Percentiles rank a stretch among this genome's conserved stretches.
Conservation (phyloP, 2,888 invertebrate genomes). For the Callosobruchus maculatus region DNA sequence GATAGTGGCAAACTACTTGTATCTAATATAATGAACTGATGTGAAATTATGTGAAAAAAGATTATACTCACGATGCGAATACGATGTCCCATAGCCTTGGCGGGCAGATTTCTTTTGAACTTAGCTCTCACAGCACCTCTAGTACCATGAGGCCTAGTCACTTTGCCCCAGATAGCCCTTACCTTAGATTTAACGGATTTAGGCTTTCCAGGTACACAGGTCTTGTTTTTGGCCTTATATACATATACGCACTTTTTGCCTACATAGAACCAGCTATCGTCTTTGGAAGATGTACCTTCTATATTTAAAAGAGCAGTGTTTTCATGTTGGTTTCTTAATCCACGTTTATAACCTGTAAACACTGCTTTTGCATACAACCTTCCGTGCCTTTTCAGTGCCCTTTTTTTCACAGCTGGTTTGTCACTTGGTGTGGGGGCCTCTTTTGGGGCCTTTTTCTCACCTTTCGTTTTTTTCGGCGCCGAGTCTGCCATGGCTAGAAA, state of each 20-base stretch:
- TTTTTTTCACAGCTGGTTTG: conserved; percentile 45
- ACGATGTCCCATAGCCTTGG: conserved; percentile 96
- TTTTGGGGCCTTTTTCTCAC: conserved; percentile 53
- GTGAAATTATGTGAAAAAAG: not conserved
- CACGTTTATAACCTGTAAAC: conserved; percentile 93
- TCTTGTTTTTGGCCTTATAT: conserved; percentile 91
- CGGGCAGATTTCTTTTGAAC: conserved; percentile 95
- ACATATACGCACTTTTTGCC: conserved; percentile 98
- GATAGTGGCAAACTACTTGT: too few species aligned
- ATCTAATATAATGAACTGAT: too few species aligned
- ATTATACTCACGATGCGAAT: conserved; percentile 85
- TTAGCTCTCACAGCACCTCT: conserved; percentile 94
- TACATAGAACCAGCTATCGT: conserved; percentile 86
- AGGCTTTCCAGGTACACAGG: conserved; percentile 80
- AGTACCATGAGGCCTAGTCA: conserved; percentile 93
- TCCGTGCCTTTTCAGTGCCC: conserved; percentile 65
- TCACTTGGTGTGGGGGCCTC: conserved; percentile 50
- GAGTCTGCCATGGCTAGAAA: conserved; percentile 61
- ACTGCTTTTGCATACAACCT: conserved; percentile 96
- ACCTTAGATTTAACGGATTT: conserved; percentile 80
- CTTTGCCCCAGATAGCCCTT: conserved; percentile 98
- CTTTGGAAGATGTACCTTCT: conserved; percentile 79
- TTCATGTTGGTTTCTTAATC: conserved; percentile 95
- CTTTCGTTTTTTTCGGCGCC: conserved; percentile 58
- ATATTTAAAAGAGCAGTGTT: conserved; percentile 93